phyloP scores from a whole-genome alignment of 1,140 invertebrate genomes.

The Lanistes nyassanus region DNA sequence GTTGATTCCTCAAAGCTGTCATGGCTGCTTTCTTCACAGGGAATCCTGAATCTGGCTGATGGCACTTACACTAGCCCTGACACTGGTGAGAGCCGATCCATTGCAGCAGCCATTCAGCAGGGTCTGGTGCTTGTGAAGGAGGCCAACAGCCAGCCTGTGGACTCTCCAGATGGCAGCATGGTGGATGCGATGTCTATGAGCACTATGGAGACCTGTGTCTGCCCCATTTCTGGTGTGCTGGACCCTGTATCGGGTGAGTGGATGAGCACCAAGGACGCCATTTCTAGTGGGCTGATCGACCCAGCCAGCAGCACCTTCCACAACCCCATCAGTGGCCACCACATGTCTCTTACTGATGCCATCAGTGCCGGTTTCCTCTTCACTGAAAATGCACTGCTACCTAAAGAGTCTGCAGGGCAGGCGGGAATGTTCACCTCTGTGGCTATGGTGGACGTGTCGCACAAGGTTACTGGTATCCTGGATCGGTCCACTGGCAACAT shows the following conservation, averaged over 20 bases:
- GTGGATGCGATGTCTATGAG: constrained; percentile 39
- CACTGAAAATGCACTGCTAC: constrained; percentile 44
- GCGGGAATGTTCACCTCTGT: constrained; percentile 51
- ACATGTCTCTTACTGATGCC: constrained; percentile 60
- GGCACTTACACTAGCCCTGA: constrained; percentile 78
- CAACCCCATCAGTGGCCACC: constrained; percentile 61
- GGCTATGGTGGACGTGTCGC: constrained; percentile 51
- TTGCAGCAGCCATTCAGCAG: constrained; percentile 85
- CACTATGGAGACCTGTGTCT: constrained; percentile 45
- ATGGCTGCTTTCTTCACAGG: constrained; percentile 52
- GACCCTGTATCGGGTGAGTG: constrained; percentile 61
- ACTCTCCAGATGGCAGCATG: neutral
- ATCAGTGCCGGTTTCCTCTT: constrained; percentile 59
- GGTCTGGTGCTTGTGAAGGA: constrained; percentile 73
- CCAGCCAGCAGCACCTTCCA: constrained; percentile 56
- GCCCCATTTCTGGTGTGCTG: constrained; percentile 69
- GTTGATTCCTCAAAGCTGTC: no score
- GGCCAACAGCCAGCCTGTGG: constrained; percentile 36
- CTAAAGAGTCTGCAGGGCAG: constrained; percentile 37
- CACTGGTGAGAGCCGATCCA: constrained; percentile 78
- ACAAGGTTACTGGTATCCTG: constrained; percentile 50
- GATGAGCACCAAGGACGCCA: constrained; percentile 61
- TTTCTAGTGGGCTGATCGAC: constrained; percentile 58
- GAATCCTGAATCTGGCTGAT: constrained; percentile 81
- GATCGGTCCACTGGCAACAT: constrained; percentile 56